These are phyloP conservation scores for Chironex yamaguchii DNA, from an alignment of 30 jellyfish, hydroid and myxozoan species.

Conservation along the genomic window DNA sequence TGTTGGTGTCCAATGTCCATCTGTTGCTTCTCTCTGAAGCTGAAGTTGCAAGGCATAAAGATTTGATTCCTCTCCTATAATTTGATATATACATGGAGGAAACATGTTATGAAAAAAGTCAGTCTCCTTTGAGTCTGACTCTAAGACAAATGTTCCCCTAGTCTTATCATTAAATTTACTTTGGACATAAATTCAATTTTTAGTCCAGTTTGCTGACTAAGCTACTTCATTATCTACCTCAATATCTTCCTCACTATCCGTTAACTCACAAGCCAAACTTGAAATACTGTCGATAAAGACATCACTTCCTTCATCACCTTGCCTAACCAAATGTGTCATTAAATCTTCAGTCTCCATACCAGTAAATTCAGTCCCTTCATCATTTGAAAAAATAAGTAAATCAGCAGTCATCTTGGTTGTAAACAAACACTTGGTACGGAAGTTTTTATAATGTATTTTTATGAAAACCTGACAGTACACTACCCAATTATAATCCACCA, in stretches of 20 bases:
- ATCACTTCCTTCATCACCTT: too few relatives aligned
- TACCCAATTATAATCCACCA: neutral
- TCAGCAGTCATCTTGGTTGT: too few relatives aligned
- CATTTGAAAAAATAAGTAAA: too few relatives aligned
- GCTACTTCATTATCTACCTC: too few relatives aligned
- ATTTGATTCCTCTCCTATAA: neutral
- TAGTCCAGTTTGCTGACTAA: too few relatives aligned
- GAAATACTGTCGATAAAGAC: too few relatives aligned
- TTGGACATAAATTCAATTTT: too few relatives aligned
- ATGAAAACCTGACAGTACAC: neutral
- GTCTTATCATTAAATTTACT: too few relatives aligned
- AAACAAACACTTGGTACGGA: too few relatives aligned
- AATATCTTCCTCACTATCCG: too few relatives aligned
- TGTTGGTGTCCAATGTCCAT: conserved; percentile 1
- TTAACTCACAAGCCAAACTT: too few relatives aligned
- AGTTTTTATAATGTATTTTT: neutral
- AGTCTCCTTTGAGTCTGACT: neutral
- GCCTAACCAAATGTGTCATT: neutral
- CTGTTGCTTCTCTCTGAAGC: neutral
- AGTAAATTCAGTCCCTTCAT: neutral
- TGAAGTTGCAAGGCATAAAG: conserved; percentile 8
- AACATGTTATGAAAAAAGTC: neutral
- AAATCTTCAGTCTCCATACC: neutral
- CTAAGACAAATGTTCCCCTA: conserved; percentile 14
- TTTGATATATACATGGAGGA: neutral